These are phyloP conservation scores for Heliornis fulica DNA, from an alignment of 2,113 vertebrate genomes.

Conservation along the genomic window DNA sequence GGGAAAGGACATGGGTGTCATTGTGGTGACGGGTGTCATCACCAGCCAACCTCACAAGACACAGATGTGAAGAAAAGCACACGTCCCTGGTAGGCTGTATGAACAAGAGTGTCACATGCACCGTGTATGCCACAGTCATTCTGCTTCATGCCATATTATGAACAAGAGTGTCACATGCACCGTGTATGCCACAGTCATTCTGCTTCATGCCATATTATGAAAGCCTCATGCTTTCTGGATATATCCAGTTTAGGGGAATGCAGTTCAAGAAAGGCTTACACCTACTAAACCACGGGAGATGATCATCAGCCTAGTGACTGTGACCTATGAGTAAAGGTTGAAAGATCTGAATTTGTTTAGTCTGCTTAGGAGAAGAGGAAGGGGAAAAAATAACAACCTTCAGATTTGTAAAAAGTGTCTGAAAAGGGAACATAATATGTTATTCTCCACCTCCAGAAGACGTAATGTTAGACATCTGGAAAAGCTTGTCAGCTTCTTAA, in stretches of 20 bases:
- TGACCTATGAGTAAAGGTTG: not conserved
- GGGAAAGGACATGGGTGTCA: not conserved
- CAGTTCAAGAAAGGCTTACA: not conserved
- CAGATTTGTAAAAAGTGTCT: not conserved
- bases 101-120: not conserved
- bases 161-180: not conserved
- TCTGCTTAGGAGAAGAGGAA: not conserved
- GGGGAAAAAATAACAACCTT: not conserved
- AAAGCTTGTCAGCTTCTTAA: not conserved
- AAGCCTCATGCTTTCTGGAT: not conserved
- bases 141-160: not conserved
- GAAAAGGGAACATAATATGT: not conserved
- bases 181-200: not conserved
- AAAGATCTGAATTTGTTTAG: slow-evolving; percentile 3
- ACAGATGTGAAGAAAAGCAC: not conserved
- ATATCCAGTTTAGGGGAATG: not conserved
- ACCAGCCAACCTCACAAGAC: not conserved
- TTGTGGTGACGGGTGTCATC: not conserved
- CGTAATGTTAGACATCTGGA: not conserved
- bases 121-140: not conserved
- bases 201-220: not conserved
- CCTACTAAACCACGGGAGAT: not conserved
- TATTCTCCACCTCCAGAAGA: not conserved
- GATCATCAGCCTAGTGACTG: not conserved
- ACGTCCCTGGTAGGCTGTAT: not conserved